phyloP scores from a whole-genome alignment of 2,113 vertebrate genomes.

The Apteryx owenii region DNA sequence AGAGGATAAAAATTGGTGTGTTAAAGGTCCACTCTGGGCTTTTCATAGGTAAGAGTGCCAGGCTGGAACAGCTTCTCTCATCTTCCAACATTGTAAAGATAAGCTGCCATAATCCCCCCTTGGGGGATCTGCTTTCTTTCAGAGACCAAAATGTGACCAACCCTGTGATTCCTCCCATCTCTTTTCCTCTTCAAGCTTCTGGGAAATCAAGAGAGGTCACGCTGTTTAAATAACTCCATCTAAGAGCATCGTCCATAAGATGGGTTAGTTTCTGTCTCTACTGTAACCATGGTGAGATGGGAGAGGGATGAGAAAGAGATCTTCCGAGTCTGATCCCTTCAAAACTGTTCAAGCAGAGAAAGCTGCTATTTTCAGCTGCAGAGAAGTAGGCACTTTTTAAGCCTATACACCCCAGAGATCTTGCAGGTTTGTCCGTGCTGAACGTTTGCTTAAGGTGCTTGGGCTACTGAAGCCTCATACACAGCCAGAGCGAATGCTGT shows the following conservation, averaged over 20 bases:
- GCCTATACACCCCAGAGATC: background rate
- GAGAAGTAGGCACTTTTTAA: background rate
- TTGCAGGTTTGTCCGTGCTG: background rate
- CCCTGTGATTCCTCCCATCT: background rate
- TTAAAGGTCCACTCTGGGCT: background rate
- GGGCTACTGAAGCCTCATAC: background rate
- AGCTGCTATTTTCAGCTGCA: background rate
- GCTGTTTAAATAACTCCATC: background rate
- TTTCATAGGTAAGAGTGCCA: background rate
- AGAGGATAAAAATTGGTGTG: background rate
- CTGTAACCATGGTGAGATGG: background rate
- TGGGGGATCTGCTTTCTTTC: background rate
- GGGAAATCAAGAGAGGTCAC: background rate
- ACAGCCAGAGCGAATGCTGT: background rate
- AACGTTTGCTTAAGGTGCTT: background rate
- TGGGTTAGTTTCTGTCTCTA: background rate
- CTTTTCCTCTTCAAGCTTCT: background rate
- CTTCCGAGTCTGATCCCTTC: background rate
- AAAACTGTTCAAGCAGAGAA: background rate
- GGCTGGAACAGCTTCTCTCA: background rate
- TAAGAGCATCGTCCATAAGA: background rate
- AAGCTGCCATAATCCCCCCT: background rate
- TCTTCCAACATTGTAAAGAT: background rate
- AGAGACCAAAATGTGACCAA: background rate
- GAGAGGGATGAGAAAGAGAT: background rate